Base-by-base conservation (phyloP, 2,888 invertebrate genomes). In the Thelaira solivaga region DNA sequence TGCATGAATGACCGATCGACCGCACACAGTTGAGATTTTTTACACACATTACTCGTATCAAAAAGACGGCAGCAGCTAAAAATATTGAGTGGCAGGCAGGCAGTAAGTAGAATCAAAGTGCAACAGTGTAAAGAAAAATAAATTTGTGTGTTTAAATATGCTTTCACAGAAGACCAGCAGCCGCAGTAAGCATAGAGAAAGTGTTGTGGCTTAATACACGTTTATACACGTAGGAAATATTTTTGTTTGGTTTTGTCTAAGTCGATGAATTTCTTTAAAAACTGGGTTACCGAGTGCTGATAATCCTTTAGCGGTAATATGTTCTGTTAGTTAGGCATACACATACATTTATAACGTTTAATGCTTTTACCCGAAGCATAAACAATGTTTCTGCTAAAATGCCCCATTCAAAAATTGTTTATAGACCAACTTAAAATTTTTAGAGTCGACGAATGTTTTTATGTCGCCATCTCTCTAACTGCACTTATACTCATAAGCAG, bases 11-110 rank as follows among this genome's bases (percentile, higher is more conserved):
- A 73, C 39, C 76, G 13, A 53, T 11, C 72, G 76, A 77, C 78
- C 78, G 74, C 78, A 78, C 78, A 78, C 74, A 53, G 67, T 53
- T n/a, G 57, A 45, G 49, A 41, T 55, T 53, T 67, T 73, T 55
- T 64, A 5, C 24, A 34, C 45, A 24, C 24, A 62, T 34, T 24
- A 47, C 24, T 10, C 47, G 73, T 74, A 71, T 71, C 65, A 49
- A 65, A 53, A 43, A 64, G 72, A 43, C 43, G 59, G 55, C 31
- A 55, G 49, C 61, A 69, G 18, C 55, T 29, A 55, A 34, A 64
- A 62, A 55, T 55, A 41, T 55, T 49, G 16, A 47, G 13, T 47
- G 36, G 34, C 16, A 18, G n/a, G n/a, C n/a, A n/a, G n/a, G n/a
- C n/a, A n/a, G n/a, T n/a, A n/a, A n/a, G 47, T 49, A 39, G 41